phyloP scores from a whole-genome alignment of 1,140 invertebrate genomes.

The Arctopsyche grandis region DNA sequence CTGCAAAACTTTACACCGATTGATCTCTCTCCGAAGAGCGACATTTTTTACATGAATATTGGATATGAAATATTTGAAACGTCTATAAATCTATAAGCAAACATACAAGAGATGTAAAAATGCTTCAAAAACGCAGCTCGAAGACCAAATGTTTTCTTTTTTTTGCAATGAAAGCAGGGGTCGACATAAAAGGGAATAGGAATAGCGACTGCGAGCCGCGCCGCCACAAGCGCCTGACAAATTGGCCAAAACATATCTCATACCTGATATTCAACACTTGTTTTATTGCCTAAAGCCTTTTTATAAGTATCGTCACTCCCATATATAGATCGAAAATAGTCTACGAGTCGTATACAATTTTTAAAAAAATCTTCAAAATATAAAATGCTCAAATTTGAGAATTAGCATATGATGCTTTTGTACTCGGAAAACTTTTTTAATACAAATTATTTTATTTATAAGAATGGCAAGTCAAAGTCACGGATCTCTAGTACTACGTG shows the following conservation, averaged over 20 bases:
- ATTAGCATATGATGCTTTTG: background rate
- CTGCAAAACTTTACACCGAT: too few relatives aligned
- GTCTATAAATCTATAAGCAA: too few relatives aligned
- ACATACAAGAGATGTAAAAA: too few relatives aligned
- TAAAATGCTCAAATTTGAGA: background rate
- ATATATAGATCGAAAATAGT: background rate
- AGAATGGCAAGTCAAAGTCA: background rate
- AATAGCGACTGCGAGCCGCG: slow-evolving; percentile 22
- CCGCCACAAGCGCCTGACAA: slow-evolving; percentile 44
- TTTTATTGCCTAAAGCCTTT: slow-evolving; percentile 26
- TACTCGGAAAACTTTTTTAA: background rate
- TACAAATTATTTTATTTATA: background rate
- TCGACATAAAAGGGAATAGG: slow-evolving; percentile 38
- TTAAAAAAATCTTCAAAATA: background rate
- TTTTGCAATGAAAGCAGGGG: background rate
- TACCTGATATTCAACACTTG: slow-evolving; percentile 40
- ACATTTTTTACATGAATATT: too few relatives aligned
- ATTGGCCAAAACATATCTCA: slow-evolving; percentile 45
- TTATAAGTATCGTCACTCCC: slow-evolving; percentile 22
- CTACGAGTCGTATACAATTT: too few relatives aligned
- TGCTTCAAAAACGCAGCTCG: too few relatives aligned
- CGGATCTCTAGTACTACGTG: background rate
- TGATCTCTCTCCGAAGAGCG: too few relatives aligned
- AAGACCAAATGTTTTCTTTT: slow-evolving; percentile 5
- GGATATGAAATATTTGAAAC: too few relatives aligned